These are phyloP conservation scores for Hippolais icterina DNA, from an alignment of 2,113 vertebrate genomes.

Conservation along the genomic window DNA sequence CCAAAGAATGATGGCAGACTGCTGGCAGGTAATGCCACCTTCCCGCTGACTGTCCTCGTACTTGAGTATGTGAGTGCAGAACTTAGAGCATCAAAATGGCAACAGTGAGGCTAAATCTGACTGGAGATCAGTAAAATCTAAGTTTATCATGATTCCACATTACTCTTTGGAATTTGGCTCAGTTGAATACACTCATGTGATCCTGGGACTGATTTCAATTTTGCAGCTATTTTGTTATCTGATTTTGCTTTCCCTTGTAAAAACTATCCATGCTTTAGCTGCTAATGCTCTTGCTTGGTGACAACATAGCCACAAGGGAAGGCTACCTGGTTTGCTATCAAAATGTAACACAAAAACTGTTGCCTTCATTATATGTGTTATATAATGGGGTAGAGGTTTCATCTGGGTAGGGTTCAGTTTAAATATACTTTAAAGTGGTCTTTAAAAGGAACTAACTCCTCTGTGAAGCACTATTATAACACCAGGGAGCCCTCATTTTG, in stretches of 20 bases:
- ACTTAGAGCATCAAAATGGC: neutral
- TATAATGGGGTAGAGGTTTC: neutral
- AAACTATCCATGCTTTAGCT: neutral
- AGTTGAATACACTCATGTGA: neutral
- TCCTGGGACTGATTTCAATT: neutral
- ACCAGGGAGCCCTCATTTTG: constrained; percentile 30
- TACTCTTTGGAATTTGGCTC: neutral
- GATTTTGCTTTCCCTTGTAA: neutral
- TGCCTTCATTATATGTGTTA: neutral
- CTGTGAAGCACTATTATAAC: constrained; percentile 1
- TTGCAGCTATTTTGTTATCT: neutral
- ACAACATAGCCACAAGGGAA: neutral
- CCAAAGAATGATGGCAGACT: neutral
- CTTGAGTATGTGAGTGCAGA: neutral
- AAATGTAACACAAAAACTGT: neutral
- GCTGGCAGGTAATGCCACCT: neutral
- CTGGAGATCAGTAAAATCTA: neutral
- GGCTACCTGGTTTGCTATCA: neutral
- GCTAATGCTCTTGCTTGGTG: neutral
- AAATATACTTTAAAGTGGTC: constrained; percentile 32
- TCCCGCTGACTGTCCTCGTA: neutral
- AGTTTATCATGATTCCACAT: neutral
- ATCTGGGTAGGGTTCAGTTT: neutral
- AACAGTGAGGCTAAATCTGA: neutral
- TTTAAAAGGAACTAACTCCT: constrained; percentile 33